These are phyloP conservation scores for Dascyllus trimaculatus DNA, from an alignment of 2,113 vertebrate genomes.

Conservation along the genomic window DNA sequence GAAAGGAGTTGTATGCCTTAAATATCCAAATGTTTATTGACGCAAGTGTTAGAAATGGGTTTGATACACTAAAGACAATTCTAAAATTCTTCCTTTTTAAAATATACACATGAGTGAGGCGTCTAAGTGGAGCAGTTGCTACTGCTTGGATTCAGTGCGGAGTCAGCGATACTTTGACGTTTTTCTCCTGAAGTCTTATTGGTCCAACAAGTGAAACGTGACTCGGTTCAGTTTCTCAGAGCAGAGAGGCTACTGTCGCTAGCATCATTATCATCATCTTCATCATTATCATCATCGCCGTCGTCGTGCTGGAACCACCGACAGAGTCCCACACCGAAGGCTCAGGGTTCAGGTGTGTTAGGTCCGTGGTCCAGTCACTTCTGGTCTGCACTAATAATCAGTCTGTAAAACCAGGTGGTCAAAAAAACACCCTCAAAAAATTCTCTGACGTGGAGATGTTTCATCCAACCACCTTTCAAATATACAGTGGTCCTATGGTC, in stretches of 20 bases:
- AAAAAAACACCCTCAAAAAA: slow-evolving; percentile 44
- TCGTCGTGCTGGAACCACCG: slow-evolving; percentile 13
- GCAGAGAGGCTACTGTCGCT: slow-evolving; percentile 36
- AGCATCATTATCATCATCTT: slow-evolving; percentile 15
- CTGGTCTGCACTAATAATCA: slow-evolving; percentile 48
- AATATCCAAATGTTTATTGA: slow-evolving; percentile 84
- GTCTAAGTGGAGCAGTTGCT: slow-evolving; percentile 54
- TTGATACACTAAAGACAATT: slow-evolving; percentile 86
- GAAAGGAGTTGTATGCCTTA: slow-evolving; percentile 78
- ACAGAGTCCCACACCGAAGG: slow-evolving; percentile 30
- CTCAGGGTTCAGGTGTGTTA: slow-evolving; percentile 38
- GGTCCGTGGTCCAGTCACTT: slow-evolving; percentile 55
- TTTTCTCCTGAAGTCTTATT: slow-evolving; percentile 65
- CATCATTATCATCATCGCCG: slow-evolving; percentile 2
- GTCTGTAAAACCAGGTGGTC: slow-evolving; percentile 53
- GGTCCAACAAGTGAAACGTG: slow-evolving; percentile 66
- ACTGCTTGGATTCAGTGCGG: slow-evolving; percentile 67
- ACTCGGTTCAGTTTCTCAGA: slow-evolving; percentile 53
- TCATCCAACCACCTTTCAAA: slow-evolving; percentile 58
- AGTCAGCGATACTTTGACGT: slow-evolving; percentile 57
- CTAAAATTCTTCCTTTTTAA: slow-evolving; percentile 80
- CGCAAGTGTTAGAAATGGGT: slow-evolving; percentile 81
- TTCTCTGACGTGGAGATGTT: slow-evolving; percentile 25
- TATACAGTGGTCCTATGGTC: slow-evolving; percentile 61
- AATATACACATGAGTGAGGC: slow-evolving; percentile 82